Percentiles rank a stretch among this genome's conserved stretches.
Conservation (phyloP, 2,888 invertebrate species). For the Stenodema calcarata region DNA sequence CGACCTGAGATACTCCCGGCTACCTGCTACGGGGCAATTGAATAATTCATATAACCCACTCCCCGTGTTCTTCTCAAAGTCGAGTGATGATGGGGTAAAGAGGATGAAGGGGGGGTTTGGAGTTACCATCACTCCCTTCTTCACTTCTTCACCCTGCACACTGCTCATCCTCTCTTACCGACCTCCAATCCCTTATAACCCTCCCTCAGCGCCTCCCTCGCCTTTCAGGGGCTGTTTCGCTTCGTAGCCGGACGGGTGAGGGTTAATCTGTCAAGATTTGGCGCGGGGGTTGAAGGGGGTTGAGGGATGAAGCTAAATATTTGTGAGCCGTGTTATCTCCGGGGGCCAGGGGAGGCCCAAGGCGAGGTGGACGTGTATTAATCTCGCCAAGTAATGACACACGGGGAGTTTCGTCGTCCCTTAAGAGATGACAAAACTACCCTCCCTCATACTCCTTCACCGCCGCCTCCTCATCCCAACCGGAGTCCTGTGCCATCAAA, state of each 20-base stretch:
- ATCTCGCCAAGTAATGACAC: slow-evolving; percentile 48
- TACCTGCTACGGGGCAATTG: slow-evolving; percentile 48
- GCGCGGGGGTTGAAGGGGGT: neutral
- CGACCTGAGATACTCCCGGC: slow-evolving; percentile 29
- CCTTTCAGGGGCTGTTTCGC: neutral
- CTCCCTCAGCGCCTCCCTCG: neutral
- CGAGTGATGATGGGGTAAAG: neutral
- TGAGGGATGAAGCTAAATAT: slow-evolving; percentile 51
- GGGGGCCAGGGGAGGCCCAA: slow-evolving; percentile 43
- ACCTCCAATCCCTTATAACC: neutral
- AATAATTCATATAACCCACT: slow-evolving; percentile 49
- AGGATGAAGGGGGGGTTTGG: no score
- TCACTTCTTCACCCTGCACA: no score
- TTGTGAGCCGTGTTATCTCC: slow-evolving; percentile 50
- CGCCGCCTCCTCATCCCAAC: neutral
- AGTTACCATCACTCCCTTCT: no score
- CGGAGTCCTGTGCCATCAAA: neutral
- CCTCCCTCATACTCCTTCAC: neutral
- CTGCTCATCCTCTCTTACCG: neutral
- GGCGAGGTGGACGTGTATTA: slow-evolving; percentile 40
- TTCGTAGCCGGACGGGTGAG: neutral
- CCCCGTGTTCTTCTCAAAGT: slow-evolving; percentile 7
- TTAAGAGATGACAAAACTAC: slow-evolving; percentile 1
- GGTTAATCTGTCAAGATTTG: slow-evolving; percentile 41
- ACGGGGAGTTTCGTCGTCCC: slow-evolving; percentile 34